phyloP scores from a whole-genome alignment of 2,113 vertebrate species.

The Etheostoma cragini region DNA sequence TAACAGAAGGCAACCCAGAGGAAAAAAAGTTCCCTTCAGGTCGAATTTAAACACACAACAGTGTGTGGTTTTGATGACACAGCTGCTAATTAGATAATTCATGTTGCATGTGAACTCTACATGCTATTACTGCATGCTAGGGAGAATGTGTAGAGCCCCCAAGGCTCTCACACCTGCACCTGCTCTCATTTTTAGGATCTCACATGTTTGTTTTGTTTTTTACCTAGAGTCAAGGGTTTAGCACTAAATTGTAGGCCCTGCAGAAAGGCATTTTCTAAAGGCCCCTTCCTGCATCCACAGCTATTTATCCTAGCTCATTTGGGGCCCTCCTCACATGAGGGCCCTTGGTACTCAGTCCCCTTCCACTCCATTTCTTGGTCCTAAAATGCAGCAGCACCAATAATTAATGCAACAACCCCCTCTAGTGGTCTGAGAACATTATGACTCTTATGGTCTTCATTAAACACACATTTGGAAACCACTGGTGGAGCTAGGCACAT shows the following conservation, averaged over 20 bases:
- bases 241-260: too few relatives aligned
- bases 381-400: not conserved
- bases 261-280: too few relatives aligned
- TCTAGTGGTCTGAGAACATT: conserved; percentile 23
- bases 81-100: not conserved
- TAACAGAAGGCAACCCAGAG: not conserved
- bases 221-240: too few relatives aligned
- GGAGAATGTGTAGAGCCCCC: not conserved
- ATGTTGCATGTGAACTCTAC: not conserved
- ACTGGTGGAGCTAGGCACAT: not conserved
- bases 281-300: too few relatives aligned
- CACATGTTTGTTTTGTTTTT: not conserved
- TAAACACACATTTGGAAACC: not conserved
- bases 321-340: too few relatives aligned
- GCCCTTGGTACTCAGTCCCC: too few relatives aligned
- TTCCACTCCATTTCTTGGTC: not conserved
- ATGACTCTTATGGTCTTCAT: not conserved
- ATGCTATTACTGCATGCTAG: not conserved
- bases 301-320: too few relatives aligned
- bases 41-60: not conserved
- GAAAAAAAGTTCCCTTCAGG: not conserved
- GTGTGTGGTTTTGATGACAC: not conserved
- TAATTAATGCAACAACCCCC: conserved; percentile 29
- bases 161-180: not conserved
- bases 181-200: not conserved